These are phyloP conservation scores for Dendrocopos noguchii DNA, from an alignment of 2,113 vertebrate species.

Conservation along the genomic window DNA sequence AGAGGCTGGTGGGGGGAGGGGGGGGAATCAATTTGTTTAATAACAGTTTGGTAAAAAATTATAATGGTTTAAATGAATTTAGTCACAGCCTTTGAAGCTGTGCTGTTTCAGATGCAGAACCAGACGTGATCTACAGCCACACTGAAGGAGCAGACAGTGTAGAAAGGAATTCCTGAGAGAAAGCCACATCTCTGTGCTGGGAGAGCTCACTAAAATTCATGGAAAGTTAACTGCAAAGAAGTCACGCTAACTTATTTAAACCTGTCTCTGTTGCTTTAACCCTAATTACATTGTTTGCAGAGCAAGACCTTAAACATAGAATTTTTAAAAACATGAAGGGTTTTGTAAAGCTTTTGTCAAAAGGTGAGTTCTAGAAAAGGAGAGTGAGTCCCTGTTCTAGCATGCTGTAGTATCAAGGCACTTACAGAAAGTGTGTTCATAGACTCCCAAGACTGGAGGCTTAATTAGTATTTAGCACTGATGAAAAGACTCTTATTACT, in stretches of 20 bases:
- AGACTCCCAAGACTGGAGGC: neutral
- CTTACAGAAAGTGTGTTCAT: neutral
- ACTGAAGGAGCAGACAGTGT: neutral
- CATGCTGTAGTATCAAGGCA: neutral
- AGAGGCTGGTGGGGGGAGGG: neutral
- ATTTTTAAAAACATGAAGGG: neutral
- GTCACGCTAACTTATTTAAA: neutral
- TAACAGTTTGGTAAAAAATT: slow-evolving; percentile 48
- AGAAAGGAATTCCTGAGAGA: neutral
- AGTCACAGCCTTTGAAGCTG: slow-evolving; percentile 26
- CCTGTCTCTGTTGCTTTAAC: neutral
- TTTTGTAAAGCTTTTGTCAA: neutral
- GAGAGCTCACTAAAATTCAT: neutral
- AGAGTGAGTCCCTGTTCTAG: neutral
- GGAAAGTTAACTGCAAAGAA: neutral
- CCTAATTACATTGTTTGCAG: neutral
- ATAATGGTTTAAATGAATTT: slow-evolving; percentile 36
- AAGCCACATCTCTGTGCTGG: neutral
- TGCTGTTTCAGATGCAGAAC: slow-evolving; percentile 6
- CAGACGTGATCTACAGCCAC: neutral
- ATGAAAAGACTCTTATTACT: neutral
- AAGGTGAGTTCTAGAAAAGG: neutral
- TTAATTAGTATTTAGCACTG: slow-evolving; percentile 3
- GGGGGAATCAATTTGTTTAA: slow-evolving; percentile 50
- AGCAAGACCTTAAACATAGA: neutral